Base-by-base conservation (phyloP, 2,113 vertebrate species). In the Euleptes europaea region DNA sequence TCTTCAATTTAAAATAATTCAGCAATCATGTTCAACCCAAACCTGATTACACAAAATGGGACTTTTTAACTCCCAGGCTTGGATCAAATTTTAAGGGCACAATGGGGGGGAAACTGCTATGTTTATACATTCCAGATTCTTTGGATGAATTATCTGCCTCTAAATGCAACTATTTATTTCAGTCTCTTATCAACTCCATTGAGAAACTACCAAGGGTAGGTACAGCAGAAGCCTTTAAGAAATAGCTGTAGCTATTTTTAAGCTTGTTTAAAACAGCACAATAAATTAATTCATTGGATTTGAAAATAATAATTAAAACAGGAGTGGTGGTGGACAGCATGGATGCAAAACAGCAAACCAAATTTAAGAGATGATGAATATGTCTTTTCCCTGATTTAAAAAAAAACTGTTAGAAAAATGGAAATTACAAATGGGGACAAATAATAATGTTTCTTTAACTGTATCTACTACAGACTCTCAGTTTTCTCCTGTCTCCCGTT, bases 1-100 rank as follows among this genome's bases (percentile, higher is more conserved):
- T 97, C 95, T 97, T 97, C 96, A 96, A 97, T 97, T 97, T 97
- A 96, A 94, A 96, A 96, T 97, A 97, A 97, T 97, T 97, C 96
- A 96, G 97, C 96, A 97, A 97, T 97, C 96, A 97, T 96, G 96
- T 97, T 97, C 95, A 95, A 96, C 96, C 95, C 96, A 96, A 96
- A 95, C 95, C 94, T 97, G 97, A 97, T 97, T 97, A 96, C 95
- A 97, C 94, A 97, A 96, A 97, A 97, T 96, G 96, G 95, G 95
- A 97, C 95, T 95, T 97, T 96, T 97, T 94, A 97, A 97, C 95
- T 96, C 95, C 94, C 96, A 97, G 94, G 94, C 94, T 96, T 96
- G 94, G 95, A 97, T 96, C 94, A 95, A 94, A 96, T 96, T 96
- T 95, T 96, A 95, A 96, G 94, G 94, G 92, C 92, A 93, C 84